phyloP scores from a whole-genome alignment of 2,797 vertebrate genomes.

The Sphaeramia orbicularis region DNA sequence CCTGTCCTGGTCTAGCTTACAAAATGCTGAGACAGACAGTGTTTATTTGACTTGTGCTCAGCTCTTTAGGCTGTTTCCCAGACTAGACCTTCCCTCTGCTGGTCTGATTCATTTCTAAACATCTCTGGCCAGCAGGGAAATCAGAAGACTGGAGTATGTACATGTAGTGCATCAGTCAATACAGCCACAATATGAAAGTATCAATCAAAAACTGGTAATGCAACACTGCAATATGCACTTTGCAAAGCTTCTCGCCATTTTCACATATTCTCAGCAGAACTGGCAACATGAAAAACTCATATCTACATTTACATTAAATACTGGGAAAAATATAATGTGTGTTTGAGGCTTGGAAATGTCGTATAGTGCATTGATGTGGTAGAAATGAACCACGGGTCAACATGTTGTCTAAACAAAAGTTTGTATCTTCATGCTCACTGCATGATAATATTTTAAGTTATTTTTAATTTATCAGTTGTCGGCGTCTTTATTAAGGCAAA shows the following conservation, averaged over 20 bases:
- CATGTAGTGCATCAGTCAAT: slow-evolving; percentile 7
- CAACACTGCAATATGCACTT: slow-evolving; percentile 9
- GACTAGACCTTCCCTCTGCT: slow-evolving; percentile 13
- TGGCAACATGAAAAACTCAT: neutral
- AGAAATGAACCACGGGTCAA: slow-evolving; percentile 2
- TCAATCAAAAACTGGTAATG: slow-evolving; percentile 48
- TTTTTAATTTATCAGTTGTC: neutral
- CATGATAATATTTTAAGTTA: neutral
- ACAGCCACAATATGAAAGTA: slow-evolving; percentile 31
- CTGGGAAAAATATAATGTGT: neutral
- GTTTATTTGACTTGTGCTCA: slow-evolving; percentile 46
- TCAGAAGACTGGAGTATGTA: slow-evolving; percentile 19
- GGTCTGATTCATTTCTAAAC: slow-evolving; percentile 23
- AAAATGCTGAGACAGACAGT: slow-evolving; percentile 34
- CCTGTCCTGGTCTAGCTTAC: slow-evolving; percentile 3
- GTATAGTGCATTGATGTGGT: neutral
- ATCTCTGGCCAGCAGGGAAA: slow-evolving; percentile 33
- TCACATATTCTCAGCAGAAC: neutral
- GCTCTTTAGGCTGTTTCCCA: slow-evolving; percentile 29
- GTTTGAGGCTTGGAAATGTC: no score
- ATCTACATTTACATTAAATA: neutral
- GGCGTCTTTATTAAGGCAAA: no score
- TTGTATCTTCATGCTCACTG: neutral
- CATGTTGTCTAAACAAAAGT: neutral
- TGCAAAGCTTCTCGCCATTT: neutral